phyloP scores from a whole-genome alignment of 2,113 vertebrate genomes.

The Clarias magur region DNA sequence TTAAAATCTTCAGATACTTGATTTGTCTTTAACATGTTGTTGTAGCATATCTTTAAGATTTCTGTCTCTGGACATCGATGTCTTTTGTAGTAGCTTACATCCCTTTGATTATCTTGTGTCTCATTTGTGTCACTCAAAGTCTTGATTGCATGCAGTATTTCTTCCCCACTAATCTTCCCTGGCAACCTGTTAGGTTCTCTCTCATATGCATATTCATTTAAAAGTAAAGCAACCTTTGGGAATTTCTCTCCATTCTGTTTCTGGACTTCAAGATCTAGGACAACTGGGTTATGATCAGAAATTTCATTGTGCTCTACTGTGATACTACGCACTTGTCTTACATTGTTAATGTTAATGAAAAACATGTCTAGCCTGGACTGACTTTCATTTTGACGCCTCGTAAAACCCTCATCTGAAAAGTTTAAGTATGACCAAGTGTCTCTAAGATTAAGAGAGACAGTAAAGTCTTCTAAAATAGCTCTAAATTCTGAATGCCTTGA shows the following conservation, averaged over 20 bases:
- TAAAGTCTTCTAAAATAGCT: conserved; percentile 33
- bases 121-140: conserved; percentile 8
- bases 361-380: conserved; percentile 47
- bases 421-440: conserved; percentile 33
- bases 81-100: not conserved
- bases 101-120: not conserved
- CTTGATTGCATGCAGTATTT: conserved; percentile 41
- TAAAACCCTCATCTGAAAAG: not conserved
- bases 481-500: conserved; percentile 15
- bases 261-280: not conserved
- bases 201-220: fast-evolving
- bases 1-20: not conserved
- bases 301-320: not conserved
- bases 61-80: not conserved
- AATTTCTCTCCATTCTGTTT: not conserved
- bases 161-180: conserved; percentile 40
- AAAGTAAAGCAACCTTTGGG: not conserved
- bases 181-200: not conserved
- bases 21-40: not conserved
- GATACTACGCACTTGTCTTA: conserved; percentile 46
- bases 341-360: conserved; percentile 37
- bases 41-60: not conserved
- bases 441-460: conserved; percentile 19
- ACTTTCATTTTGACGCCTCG: not conserved
- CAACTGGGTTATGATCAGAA: conserved; percentile 43